Conservation (phyloP, 92 coral and sea anemone genomes). For the Epizoanthus stellaris region DNA sequence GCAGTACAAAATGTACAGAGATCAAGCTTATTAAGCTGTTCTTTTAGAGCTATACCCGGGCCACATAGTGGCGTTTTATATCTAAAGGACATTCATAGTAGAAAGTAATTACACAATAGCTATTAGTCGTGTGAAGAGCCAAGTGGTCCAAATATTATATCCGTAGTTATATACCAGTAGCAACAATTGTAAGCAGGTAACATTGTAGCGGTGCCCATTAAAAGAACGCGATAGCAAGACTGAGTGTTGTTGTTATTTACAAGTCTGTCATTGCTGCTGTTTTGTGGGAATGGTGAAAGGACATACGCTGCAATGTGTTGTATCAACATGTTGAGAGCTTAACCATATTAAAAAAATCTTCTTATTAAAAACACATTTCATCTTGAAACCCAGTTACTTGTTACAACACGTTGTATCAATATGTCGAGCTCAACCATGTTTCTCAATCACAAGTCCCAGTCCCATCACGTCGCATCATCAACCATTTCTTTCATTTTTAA, state of each 20-base stretch:
- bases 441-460: too few relatives aligned
- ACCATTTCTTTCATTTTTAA: too few relatives aligned
- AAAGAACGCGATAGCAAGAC: slow-evolving; percentile 15
- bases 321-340: too few relatives aligned
- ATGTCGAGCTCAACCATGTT: too few relatives aligned
- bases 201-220: slow-evolving; percentile 34
- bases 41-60: slow-evolving; percentile 15
- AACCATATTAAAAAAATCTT: too few relatives aligned
- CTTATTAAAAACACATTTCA: too few relatives aligned
- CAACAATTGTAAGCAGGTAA: slow-evolving; percentile 25
- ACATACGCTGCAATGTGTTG: too few relatives aligned
- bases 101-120: slow-evolving; percentile 17
- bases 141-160: slow-evolving; percentile 23
- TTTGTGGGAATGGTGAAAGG: too few relatives aligned
- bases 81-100: slow-evolving; percentile 12
- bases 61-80: slow-evolving; percentile 26
- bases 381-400: too few relatives aligned
- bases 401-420: too few relatives aligned
- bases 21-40: slow-evolving; percentile 15
- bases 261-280: too few relatives aligned
- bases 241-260: neutral
- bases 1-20: slow-evolving; percentile 14
- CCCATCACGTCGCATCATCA: too few relatives aligned
- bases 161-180: neutral
- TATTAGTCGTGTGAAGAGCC: slow-evolving; percentile 18